Evolutionary conservation across 30 jellyfish, hydroid and myxozoan species (phyloP), one percentile per base, ranked within the genome.

Genomic region (Turritopsis rubra): DNA sequence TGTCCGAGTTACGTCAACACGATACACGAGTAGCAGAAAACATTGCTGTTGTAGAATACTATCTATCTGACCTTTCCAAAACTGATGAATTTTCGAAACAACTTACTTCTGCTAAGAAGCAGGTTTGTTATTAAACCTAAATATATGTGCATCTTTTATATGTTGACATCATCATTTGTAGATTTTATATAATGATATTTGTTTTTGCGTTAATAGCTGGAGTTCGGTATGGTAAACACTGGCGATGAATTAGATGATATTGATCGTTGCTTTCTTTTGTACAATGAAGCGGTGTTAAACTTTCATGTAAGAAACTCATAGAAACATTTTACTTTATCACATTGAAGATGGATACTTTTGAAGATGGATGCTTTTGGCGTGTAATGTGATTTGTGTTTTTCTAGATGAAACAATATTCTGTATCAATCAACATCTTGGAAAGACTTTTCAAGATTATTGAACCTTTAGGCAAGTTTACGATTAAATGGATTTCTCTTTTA

Each of bases 241-340:
- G 94, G 85, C 28, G 96, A 88, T 83, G 99, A 93, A 72, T 88
- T 88, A 16, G 96, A 88, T 76, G 94, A 93, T 77, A 89, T 93
- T 79, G 96, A 87, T 25, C 88, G 85, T 9, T 72, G 99, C 54
- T 93, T 80, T 71, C 77, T 93, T 52, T 83, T 93, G 76, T 93
- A 72, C 86, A 88, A 93, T 88, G 95, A 93, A 88, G 99, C 97
- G 41, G 92, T 93, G 7, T 18, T 93, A 16, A 89, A 89, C 72
- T 93, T 84, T 72, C 90, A 93, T 93, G 99, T 88, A 71, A 81
- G 96, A 80, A 1, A 0, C 52, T 65, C 60, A 41, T 41, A 41
- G 60, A 41, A 13, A 3, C 5, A 41, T 41, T 3, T 41, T 3
- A 13, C 72, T 16, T 9, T 80, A 8, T 17, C n/a, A n/a, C n/a